Evolutionary conservation across 2,888 invertebrate genomes (phyloP).

Genomic region (Protodeltote pygarga): DNA sequence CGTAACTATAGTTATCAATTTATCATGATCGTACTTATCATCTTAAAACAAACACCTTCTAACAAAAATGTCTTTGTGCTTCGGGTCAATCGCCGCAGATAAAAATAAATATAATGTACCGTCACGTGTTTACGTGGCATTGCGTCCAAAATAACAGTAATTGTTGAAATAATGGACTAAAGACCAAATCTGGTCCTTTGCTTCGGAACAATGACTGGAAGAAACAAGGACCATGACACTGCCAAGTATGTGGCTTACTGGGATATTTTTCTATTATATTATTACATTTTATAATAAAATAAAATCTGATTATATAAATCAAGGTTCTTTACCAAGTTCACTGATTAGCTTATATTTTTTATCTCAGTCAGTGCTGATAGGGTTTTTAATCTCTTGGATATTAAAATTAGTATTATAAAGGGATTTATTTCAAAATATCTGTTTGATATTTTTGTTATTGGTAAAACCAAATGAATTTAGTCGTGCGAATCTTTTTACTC

Average conservation of each 20-base stretch:
- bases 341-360: too few species aligned
- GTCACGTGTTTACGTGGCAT: conserved; percentile 48
- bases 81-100: conserved; percentile 40
- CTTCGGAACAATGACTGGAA: conserved; percentile 9
- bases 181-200: conserved; percentile 20
- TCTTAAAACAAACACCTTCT: conserved; percentile 15
- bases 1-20: conserved; percentile 6
- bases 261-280: background rate
- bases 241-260: conserved; percentile 13
- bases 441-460: too few species aligned
- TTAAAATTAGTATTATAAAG: too few species aligned
- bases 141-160: conserved; percentile 52
- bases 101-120: conserved; percentile 47
- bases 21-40: conserved; percentile 9
- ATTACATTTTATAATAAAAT: too few species aligned
- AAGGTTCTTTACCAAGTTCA: too few species aligned
- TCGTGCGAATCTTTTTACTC: too few species aligned
- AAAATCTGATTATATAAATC: too few species aligned
- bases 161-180: conserved; percentile 31
- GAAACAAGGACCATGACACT: conserved; percentile 17
- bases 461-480: too few species aligned
- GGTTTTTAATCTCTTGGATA: too few species aligned
- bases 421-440: too few species aligned
- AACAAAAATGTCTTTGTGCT: conserved; percentile 32
- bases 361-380: too few species aligned